These are phyloP conservation scores for Colius striatus DNA, from an alignment of 2,113 vertebrate species.

Conservation along the genomic window DNA sequence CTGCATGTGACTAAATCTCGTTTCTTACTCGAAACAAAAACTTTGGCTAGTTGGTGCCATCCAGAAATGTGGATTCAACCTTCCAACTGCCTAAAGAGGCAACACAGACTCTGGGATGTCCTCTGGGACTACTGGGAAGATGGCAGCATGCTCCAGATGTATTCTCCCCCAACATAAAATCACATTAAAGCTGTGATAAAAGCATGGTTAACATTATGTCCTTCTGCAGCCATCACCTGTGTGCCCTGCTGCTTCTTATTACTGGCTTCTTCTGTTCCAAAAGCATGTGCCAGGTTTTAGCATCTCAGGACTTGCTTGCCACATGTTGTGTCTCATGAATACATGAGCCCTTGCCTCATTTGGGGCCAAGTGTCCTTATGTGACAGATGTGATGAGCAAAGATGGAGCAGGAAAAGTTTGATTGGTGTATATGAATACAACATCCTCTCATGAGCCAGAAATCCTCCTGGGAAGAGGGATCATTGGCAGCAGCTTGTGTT, in stretches of 20 bases:
- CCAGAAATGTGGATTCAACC: accelerated
- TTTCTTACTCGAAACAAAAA: neutral
- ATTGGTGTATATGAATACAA: neutral
- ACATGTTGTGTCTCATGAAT: neutral
- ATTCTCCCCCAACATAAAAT: neutral
- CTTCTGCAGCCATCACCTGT: neutral
- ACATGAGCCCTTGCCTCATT: neutral
- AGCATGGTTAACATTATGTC: neutral
- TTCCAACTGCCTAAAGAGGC: neutral
- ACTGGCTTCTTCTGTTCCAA: neutral
- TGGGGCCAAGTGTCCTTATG: neutral
- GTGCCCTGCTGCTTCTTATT: neutral
- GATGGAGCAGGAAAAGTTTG: neutral
- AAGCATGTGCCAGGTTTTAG: neutral
- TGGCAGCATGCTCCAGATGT: accelerated
- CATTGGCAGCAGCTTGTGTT: neutral
- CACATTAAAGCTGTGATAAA: neutral
- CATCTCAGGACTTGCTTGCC: neutral
- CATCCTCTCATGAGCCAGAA: neutral
- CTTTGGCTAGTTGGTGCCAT: neutral
- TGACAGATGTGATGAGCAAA: neutral
- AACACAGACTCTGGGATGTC: neutral
- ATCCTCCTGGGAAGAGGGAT: neutral
- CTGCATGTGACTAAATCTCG: neutral
- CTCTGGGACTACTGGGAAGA: neutral